phyloP scores from a whole-genome alignment of 2,888 invertebrate species.

The Xestia c-nigrum region DNA sequence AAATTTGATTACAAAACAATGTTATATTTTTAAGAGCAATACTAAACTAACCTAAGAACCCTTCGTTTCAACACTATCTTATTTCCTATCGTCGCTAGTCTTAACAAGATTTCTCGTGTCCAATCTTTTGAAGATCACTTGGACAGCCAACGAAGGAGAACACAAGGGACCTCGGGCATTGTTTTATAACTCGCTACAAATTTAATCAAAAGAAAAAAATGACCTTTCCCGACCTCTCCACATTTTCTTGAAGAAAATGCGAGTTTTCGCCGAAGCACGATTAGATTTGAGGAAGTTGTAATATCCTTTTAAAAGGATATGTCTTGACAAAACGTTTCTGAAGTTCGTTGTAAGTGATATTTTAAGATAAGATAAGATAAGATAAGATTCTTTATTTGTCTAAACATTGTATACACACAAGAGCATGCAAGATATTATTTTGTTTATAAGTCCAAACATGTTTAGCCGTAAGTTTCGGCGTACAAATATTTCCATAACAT shows the following conservation, averaged over 20 bases:
- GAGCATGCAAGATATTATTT: too few relatives aligned
- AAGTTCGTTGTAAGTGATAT: constrained; percentile 19
- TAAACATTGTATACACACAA: too few relatives aligned
- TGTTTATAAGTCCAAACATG: too few relatives aligned
- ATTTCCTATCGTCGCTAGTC: constrained; percentile 21
- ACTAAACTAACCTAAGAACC: background rate
- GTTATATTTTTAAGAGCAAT: background rate
- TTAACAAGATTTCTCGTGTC: constrained; percentile 52
- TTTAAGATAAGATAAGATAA: too few relatives aligned
- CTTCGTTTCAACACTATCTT: constrained; percentile 19
- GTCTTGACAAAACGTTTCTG: constrained; percentile 37
- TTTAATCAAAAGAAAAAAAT: constrained; percentile 61
- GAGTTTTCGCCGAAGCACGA: constrained; percentile 19
- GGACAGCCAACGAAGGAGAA: constrained; percentile 36
- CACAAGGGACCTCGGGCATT: constrained; percentile 42
- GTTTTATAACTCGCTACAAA: constrained; percentile 55
- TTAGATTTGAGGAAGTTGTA: constrained; percentile 27
- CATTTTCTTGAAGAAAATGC: constrained; percentile 35
- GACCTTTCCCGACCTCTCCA: constrained; percentile 39
- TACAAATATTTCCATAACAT: too few relatives aligned
- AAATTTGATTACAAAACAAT: background rate
- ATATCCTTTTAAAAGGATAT: constrained; percentile 44
- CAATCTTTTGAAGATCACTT: constrained; percentile 55
- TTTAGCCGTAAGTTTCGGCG: too few relatives aligned
- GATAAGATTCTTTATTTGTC: too few relatives aligned